Conservation (phyloP, 2,888 invertebrate genomes). For the Melanostoma scalare region DNA sequence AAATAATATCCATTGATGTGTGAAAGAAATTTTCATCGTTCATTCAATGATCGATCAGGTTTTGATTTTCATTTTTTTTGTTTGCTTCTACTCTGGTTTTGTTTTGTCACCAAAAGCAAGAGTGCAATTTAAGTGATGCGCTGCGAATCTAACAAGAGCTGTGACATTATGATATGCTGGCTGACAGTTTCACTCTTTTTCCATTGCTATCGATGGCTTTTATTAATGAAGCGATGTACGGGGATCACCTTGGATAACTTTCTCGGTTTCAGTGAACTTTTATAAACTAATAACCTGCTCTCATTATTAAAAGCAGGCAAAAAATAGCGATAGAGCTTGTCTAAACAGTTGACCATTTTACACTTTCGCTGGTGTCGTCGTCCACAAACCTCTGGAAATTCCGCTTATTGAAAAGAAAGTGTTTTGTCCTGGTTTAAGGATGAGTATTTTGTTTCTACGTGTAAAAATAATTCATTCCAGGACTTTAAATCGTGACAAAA, state of each 20-base stretch:
- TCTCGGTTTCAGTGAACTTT: conserved; percentile 64
- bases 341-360: too few relatives aligned
- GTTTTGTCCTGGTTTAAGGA: too few relatives aligned
- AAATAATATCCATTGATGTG: conserved; percentile 70
- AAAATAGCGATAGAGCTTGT: too few relatives aligned
- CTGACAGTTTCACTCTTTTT: conserved; percentile 66
- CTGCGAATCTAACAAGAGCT: conserved; percentile 25
- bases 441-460: too few relatives aligned
- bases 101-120: conserved; percentile 68
- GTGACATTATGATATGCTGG: conserved; percentile 65
- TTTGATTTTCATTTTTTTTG: conserved; percentile 29
- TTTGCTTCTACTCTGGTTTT: conserved; percentile 59
- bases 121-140: conserved; percentile 63
- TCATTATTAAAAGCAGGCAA: too few relatives aligned
- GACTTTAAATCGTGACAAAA: too few relatives aligned
- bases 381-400: too few relatives aligned
- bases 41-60: conserved; percentile 71
- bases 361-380: too few relatives aligned
- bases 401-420: too few relatives aligned
- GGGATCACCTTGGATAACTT: conserved; percentile 52
- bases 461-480: too few relatives aligned
- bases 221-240: conserved; percentile 28
- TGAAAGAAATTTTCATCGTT: conserved; percentile 72
- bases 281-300: neutral
- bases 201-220: conserved; percentile 36